Evolutionary conservation across 92 coral and sea anemone species (phyloP), one percentile per base, ranked within the genome.

Genomic region (Heteractis magnifica): DNA sequence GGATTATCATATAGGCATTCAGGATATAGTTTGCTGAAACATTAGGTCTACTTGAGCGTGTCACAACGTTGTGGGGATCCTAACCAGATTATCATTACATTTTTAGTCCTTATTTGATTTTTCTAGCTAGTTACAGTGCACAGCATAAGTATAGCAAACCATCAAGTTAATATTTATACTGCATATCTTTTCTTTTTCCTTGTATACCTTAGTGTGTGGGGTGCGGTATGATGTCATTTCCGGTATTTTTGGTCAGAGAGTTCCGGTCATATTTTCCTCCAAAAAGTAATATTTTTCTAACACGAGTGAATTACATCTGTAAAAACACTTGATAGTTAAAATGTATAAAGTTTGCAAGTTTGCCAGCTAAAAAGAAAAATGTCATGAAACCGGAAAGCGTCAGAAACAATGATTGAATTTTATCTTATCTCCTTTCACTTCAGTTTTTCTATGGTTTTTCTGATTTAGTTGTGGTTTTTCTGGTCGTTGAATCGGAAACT

Each of bases 181-280:
- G 20, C 6, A 64, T 68, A 20, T 68, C 8, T 18, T 62, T 62
- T 62, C 8, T 23, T 12, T 2, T 68, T 23, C 1, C 73, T 68
- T 68, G 44, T 26, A 68, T 26, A 15, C 20, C 20, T 16, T 19
- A 50, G 14, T 12, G 26, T 21, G 8, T 55, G 76, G n/a, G 84
- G 84, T 71, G 84, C 84, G 77, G 84, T 70, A 68, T 81, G 44
- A 79, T 68, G 84, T 81, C 84, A 81, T 23, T 81, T 81, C 84
- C 77, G 75, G 84, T 51, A 41, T 48, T 49, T 16, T 68, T 56
- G n/a, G 49, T 70, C 55, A 56, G 68, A 81, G 62, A 70, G 56
- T 81, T 81, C 84, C 84, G 65, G 84, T 81, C 19, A 62, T 59
- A 78, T 55, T 34, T 26, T 59, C 21, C 20, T 34, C n/a, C 6